A percentile compares a stretch with the other conserved stretches of the same genome.
These are phyloP conservation scores for Larimichthys crocea DNA, from an alignment of 2,113 vertebrate genomes.

Conservation along the genomic window DNA sequence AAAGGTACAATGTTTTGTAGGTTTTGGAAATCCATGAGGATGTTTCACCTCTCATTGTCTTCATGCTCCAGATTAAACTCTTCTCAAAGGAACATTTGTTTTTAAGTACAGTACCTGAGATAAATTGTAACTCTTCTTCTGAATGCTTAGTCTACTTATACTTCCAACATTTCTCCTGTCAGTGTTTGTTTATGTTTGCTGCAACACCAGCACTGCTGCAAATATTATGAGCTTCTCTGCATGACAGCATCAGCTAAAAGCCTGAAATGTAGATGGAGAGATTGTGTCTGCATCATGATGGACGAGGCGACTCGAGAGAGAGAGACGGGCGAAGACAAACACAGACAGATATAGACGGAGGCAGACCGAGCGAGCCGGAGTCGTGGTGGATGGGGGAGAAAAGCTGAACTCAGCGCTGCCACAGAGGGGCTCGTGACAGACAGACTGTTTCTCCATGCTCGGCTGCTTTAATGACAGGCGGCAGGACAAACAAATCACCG, in stretches of 20 bases:
- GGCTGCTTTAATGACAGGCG: slow-evolving; percentile 49
- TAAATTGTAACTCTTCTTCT: no score
- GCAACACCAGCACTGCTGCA: not conserved
- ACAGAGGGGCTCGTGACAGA: slow-evolving; percentile 48
- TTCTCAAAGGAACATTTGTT: no score
- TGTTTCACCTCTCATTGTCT: no score
- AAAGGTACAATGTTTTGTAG: no score
- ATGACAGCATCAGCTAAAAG: slow-evolving; percentile 26
- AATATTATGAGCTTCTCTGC: not conserved
- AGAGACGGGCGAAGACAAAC: slow-evolving; percentile 14
- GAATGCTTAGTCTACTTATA: no score
- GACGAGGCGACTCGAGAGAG: slow-evolving; percentile 19
- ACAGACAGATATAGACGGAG: slow-evolving; percentile 26
- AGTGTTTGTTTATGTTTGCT: no score
- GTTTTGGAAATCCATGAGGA: no score
- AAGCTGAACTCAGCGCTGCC: slow-evolving; percentile 11
- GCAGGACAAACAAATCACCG: slow-evolving; percentile 58
- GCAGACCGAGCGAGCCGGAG: not conserved
- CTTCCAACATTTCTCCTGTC: no score
- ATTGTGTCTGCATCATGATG: slow-evolving; percentile 29
- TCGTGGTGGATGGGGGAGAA: not conserved
- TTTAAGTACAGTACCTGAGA: no score
- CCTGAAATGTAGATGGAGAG: slow-evolving; percentile 21
- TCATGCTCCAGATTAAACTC: no score
- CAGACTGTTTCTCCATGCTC: slow-evolving; percentile 32